phyloP scores from a whole-genome alignment of 2,888 invertebrate species.

The Synanthedon myopaeformis region DNA sequence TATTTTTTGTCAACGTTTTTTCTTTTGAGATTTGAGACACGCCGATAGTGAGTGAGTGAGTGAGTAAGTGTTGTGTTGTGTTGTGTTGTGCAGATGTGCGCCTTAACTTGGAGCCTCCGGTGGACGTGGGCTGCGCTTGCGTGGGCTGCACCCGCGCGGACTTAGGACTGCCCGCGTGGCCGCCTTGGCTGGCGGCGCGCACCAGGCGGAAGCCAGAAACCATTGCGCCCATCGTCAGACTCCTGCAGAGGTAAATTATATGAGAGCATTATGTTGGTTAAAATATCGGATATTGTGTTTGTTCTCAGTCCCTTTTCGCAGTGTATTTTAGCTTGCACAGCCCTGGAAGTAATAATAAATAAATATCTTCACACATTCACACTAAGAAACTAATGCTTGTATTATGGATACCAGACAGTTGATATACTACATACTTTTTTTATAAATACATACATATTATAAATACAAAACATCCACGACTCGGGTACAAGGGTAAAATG shows the following conservation, averaged over 20 bases:
- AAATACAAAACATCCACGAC: too few relatives aligned
- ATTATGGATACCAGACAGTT: too few relatives aligned
- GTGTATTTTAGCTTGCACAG: neutral
- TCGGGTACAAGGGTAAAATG: too few relatives aligned
- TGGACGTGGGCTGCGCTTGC: conserved; percentile 55
- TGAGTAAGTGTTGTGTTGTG: neutral
- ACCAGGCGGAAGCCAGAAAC: conserved; percentile 20
- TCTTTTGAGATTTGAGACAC: too few relatives aligned
- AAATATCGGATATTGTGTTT: neutral
- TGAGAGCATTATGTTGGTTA: neutral
- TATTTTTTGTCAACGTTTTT: too few relatives aligned
- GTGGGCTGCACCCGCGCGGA: conserved; percentile 55
- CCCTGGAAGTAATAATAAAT: neutral
- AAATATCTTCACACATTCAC: too few relatives aligned
- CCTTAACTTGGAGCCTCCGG: conserved; percentile 45
- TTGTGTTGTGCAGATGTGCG: conserved; percentile 38
- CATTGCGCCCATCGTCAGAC: conserved; percentile 42
- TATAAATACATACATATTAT: too few relatives aligned
- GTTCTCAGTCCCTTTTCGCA: neutral
- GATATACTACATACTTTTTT: too few relatives aligned
- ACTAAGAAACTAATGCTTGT: too few relatives aligned
- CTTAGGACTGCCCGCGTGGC: conserved; percentile 52
- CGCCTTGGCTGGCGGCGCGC: conserved; percentile 33
- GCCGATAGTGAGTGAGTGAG: too few relatives aligned
- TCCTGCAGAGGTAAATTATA: conserved; percentile 34